Conservation (phyloP, 23 tunicate species). For the Clavelina lepadiformis region DNA sequence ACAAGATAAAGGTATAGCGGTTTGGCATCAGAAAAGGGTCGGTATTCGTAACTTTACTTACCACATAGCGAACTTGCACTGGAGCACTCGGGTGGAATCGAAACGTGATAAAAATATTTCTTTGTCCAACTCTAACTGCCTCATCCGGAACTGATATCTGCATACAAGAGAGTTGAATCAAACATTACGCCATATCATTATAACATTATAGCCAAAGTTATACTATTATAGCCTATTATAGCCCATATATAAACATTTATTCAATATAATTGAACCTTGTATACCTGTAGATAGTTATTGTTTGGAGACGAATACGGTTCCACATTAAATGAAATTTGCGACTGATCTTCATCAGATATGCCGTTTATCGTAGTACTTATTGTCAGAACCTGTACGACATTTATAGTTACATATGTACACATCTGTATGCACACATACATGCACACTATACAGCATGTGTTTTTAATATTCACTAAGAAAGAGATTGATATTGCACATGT, state of each 20-base stretch:
- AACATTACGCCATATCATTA: too few relatives aligned
- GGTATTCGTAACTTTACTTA: too few relatives aligned
- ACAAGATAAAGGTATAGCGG: too few relatives aligned
- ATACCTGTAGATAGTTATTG: constrained; percentile 36
- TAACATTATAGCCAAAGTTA: too few relatives aligned
- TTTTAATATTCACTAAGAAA: neutral
- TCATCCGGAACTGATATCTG: constrained; percentile 2
- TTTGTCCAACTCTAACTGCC: constrained; percentile 7
- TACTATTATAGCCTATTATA: too few relatives aligned
- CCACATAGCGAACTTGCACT: constrained; percentile 18
- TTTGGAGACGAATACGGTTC: constrained; percentile 41
- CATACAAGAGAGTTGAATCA: too few relatives aligned
- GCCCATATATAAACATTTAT: too few relatives aligned
- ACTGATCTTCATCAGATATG: constrained; percentile 18
- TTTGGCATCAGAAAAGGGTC: too few relatives aligned
- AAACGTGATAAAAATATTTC: constrained; percentile 3
- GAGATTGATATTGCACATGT: too few relatives aligned
- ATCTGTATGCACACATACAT: too few relatives aligned
- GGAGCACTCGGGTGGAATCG: constrained; percentile 10
- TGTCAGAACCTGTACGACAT: neutral
- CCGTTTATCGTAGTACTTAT: neutral
- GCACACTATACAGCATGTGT: neutral
- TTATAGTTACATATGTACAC: too few relatives aligned
- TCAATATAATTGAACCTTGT: too few relatives aligned
- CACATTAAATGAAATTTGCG: neutral